Evolutionary conservation across 2,797 vertebrate species (phyloP).

Genomic region (Platyrinchus mystaceus): DNA sequence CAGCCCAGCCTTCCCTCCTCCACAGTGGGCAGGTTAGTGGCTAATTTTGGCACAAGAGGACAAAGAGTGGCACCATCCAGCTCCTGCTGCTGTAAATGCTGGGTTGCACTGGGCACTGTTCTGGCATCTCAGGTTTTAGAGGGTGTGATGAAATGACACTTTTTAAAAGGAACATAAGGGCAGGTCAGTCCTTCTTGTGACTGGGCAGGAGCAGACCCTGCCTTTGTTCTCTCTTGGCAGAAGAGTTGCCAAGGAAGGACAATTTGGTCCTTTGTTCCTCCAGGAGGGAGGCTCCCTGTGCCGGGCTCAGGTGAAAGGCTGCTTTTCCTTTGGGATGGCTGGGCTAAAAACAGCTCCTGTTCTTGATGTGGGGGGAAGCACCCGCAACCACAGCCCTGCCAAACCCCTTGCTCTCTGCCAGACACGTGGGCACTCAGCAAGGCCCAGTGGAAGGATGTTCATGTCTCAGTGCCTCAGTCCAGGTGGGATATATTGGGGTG

Average conservation of each 20-base stretch:
- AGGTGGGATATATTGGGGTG: neutral
- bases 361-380: neutral
- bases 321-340: neutral
- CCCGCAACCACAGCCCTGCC: neutral
- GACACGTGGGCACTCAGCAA: neutral
- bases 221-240: neutral
- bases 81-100: neutral
- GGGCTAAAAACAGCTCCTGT: neutral
- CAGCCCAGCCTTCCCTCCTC: neutral
- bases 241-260: neutral
- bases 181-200: neutral
- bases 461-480: accelerated
- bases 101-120: neutral
- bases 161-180: neutral
- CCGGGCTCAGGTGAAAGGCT: neutral
- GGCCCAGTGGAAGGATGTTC: neutral
- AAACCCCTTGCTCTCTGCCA: neutral
- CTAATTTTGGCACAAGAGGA: neutral
- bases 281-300: neutral
- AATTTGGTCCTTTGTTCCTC: neutral
- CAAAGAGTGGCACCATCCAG: neutral
- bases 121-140: neutral
- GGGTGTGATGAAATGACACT: neutral
- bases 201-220: neutral
- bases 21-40: neutral